Evolutionary conservation across 37 sponge, comb jelly and placozoan species (phyloP).

Genomic region (Aplysina aerophoba): DNA sequence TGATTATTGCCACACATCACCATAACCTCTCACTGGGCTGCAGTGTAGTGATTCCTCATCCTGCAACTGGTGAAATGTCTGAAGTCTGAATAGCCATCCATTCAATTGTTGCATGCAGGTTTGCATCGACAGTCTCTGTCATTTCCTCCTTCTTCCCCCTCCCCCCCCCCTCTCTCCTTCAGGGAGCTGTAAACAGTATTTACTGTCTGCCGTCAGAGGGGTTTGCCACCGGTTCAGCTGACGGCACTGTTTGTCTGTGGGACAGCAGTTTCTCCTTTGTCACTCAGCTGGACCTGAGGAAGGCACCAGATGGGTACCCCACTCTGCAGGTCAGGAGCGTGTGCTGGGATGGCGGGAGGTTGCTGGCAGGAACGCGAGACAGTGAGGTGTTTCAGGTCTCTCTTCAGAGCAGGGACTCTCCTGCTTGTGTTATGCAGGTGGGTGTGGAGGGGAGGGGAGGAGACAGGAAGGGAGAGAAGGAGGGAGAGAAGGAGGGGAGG

Average conservation of each 20-base stretch:
- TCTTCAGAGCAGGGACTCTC: conserved; percentile 67
- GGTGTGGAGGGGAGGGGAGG: neutral
- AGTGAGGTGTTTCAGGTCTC: conserved; percentile 87
- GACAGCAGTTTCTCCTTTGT: conserved; percentile 71
- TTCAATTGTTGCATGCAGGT: too few relatives aligned
- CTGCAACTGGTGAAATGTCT: too few relatives aligned
- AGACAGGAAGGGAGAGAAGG: too few relatives aligned
- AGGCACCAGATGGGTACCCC: conserved; percentile 68
- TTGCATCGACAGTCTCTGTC: too few relatives aligned
- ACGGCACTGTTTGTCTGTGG: conserved; percentile 91
- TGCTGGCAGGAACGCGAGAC: conserved; percentile 88
- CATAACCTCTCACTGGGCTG: too few relatives aligned
- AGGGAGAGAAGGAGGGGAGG: too few relatives aligned
- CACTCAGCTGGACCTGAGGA: conserved; percentile 69
- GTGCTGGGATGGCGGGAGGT: conserved; percentile 76
- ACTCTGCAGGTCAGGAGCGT: conserved; percentile 80
- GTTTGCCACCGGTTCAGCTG: conserved; percentile 83
- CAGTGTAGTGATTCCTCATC: too few relatives aligned
- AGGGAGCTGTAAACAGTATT: conserved; percentile 82
- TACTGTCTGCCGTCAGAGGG: conserved; percentile 68
- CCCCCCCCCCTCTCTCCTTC: neutral
- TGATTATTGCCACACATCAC: too few relatives aligned
- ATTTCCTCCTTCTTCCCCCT: too few relatives aligned
- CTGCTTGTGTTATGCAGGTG: conserved; percentile 58
- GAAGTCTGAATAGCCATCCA: too few relatives aligned